Conservation (phyloP, 2,888 invertebrate genomes). For the Rotaria socialis region DNA sequence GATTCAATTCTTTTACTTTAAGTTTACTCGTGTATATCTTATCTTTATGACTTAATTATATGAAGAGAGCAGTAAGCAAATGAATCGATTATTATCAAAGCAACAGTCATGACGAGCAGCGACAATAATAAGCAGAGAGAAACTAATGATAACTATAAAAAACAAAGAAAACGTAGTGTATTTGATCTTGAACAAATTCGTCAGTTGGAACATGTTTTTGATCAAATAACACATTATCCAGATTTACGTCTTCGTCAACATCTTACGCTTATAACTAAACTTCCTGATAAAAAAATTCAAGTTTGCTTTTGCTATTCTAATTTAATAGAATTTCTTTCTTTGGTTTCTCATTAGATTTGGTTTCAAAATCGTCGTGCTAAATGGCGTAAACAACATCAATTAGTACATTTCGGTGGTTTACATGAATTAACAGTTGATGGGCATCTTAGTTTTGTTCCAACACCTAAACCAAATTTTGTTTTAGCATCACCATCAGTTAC, state of each 20-base stretch:
- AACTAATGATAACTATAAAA: not conserved
- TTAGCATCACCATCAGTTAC: not conserved
- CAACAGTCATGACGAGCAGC: not conserved
- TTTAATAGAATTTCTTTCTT: not conserved
- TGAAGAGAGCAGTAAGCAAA: conserved; percentile 23
- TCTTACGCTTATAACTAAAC: not conserved
- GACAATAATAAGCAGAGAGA: not conserved
- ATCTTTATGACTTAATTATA: conserved; percentile 32
- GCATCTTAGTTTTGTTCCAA: not conserved
- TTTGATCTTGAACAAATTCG: conserved; percentile 26
- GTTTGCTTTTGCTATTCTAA: not conserved
- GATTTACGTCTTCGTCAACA: not conserved
- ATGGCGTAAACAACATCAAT: conserved; percentile 12
- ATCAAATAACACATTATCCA: conserved; percentile 2
- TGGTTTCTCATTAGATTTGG: not conserved
- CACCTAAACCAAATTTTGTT: not conserved
- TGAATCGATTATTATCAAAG: conserved; percentile 11
- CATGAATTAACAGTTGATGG: not conserved
- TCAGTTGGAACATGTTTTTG: not conserved
- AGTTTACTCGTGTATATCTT: conserved; percentile 6
- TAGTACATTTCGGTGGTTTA: conserved; percentile 10
- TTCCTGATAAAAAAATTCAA: conserved; percentile 17
- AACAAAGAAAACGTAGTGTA: not conserved
- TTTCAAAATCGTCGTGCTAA: conserved; percentile 29
- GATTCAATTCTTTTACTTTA: conserved; percentile 1